Base-by-base conservation (phyloP, 1,140 invertebrate species). In the Phymorhynchus buccinoides region DNA sequence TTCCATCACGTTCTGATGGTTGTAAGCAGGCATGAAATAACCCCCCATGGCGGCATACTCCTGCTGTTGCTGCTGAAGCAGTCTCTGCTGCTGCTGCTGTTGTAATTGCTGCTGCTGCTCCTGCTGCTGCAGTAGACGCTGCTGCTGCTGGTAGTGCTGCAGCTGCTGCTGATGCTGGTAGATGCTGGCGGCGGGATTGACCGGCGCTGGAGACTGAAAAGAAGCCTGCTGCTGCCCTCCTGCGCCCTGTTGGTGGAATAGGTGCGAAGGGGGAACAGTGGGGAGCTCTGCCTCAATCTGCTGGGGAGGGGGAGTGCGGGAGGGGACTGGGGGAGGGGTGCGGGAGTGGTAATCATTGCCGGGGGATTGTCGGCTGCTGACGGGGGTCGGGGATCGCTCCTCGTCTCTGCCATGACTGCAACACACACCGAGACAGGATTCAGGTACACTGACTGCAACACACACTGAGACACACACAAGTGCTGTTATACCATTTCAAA, bases 141-240 rank as follows among this genome's bases (percentile, higher is more conserved):
- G 56, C 18, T 82, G 81, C 22, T 83, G 81, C 41, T 71, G 81
- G 30, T 83, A 73, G 37, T 71, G 27, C 56, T 83, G 81, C 62
- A 83, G 81, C 66, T 83, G 81, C 18, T 83, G 81, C 81, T 71
- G 81, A 62, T 83, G 81, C n/a, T 66, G 62, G 32, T 71, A 16
- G 37, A 83, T 62, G 62, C 81, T 83, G 41, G 81, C 62, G 16
- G 16, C 22, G 44, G 41, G 35, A 27, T 37, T 75, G 14, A 62
- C 56, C 14, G 68, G 18, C 18, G 68, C 1, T 32, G 68, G 32
- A 1, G 30, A 14, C 68, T 35, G 68, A 2, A 18, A 52, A 52
- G 48, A 52, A 14, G 48, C 12, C 32, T 32, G 68, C 30, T 73
- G 32, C 62, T 66, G 30, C 30, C 44, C 44, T 18, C 44, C 44